A percentile compares a stretch with the other conserved stretches of the same genome.
phyloP scores from a whole-genome alignment of 2,797 vertebrate genomes.

The Aphelocoma californica region DNA sequence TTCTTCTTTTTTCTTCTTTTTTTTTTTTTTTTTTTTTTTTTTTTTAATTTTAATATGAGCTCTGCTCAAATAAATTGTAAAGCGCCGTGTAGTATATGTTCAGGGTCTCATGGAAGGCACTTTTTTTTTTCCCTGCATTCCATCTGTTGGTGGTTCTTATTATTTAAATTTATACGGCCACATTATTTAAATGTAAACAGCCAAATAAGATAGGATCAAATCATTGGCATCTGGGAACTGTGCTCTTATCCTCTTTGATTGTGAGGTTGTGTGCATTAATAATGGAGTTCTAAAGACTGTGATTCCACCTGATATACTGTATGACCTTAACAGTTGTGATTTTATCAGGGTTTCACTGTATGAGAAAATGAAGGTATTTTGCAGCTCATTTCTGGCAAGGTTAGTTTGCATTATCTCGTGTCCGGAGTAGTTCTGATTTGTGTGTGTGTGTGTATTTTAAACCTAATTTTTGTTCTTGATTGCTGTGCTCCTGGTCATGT shows the following conservation, averaged over 20 bases:
- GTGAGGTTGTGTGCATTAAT: conserved; percentile 81
- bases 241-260: conserved; percentile 80
- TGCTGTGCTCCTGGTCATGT: neutral
- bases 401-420: conserved; percentile 73
- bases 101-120: conserved; percentile 65
- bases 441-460: neutral
- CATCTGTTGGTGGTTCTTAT: conserved; percentile 77
- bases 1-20: neutral
- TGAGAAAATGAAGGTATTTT: conserved; percentile 80
- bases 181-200: conserved; percentile 83
- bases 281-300: conserved; percentile 80
- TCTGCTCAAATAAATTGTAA: conserved; percentile 76
- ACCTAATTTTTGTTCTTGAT: neutral
- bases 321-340: conserved; percentile 82
- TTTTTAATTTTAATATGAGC: conserved; percentile 61
- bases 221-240: conserved; percentile 80
- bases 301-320: conserved; percentile 79
- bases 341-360: conserved; percentile 77
- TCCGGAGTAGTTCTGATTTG: conserved; percentile 48
- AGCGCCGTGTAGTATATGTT: conserved; percentile 69
- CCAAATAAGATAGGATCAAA: conserved; percentile 81
- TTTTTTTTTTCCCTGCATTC: conserved; percentile 70
- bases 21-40: conserved; percentile 6
- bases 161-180: conserved; percentile 79
- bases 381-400: conserved; percentile 75